Conservation (phyloP, 2,113 vertebrate genomes). For the Cranoglanis bouderius region DNA sequence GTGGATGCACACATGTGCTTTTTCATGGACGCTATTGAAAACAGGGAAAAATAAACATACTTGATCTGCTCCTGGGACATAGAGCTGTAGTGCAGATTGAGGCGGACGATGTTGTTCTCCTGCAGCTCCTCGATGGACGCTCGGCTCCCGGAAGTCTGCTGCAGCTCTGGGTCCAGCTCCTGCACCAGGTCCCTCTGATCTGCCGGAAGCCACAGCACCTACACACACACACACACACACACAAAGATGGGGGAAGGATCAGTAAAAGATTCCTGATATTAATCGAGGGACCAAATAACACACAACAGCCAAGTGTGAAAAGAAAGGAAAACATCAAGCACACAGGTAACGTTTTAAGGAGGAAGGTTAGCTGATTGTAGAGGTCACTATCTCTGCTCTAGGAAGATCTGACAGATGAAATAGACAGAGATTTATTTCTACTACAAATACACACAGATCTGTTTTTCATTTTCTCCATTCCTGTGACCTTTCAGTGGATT, state of each 20-base stretch:
- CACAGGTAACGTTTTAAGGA: background rate
- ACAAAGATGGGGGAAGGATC: background rate
- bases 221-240: constrained; percentile 25
- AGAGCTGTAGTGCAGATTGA: constrained; percentile 84
- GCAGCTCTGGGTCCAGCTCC: constrained; percentile 74
- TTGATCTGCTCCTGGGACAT: constrained; percentile 80
- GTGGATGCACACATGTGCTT: background rate
- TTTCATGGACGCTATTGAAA: background rate
- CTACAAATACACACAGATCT: background rate
- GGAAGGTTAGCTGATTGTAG: background rate
- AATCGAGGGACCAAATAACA: background rate
- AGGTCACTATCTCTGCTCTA: background rate
- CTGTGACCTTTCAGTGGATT: background rate
- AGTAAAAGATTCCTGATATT: background rate
- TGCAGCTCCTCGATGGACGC: constrained; percentile 73
- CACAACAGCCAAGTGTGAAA: background rate
- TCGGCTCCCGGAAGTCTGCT: constrained; percentile 75
- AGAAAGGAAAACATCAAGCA: background rate
- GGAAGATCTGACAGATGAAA: background rate
- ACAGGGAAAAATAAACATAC: constrained; percentile 61
- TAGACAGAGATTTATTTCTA: background rate
- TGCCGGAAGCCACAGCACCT: constrained; percentile 83
- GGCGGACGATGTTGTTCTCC: constrained; percentile 71
- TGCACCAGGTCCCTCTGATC: constrained; percentile 73
- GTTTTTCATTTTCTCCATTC: background rate